Percentiles rank a stretch among this genome's conserved stretches.
These are phyloP conservation scores for Leptestheria dahalacensis DNA, from an alignment of 1,140 invertebrate species.

Conservation along the genomic window DNA sequence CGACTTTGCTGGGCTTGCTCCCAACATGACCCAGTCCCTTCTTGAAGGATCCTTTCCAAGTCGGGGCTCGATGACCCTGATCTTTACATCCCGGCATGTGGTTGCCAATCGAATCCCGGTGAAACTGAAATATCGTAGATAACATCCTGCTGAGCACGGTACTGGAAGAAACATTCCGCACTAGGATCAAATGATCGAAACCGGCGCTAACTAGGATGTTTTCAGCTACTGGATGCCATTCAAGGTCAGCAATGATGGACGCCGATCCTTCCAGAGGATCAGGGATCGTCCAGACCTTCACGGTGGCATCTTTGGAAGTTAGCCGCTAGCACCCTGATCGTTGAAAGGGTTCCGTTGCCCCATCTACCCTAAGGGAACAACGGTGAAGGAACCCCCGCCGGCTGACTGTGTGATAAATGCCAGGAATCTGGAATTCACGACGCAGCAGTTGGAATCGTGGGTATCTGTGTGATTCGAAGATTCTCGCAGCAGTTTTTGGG, in stretches of 20 bases:
- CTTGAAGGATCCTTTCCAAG: conserved; percentile 61
- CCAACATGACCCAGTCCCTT: conserved; percentile 71
- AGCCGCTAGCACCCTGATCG: conserved; percentile 88
- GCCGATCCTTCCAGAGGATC: conserved; percentile 61
- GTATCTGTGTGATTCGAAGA: conserved; percentile 78
- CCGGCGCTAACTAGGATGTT: conserved; percentile 73
- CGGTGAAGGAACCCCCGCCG: conserved; percentile 82
- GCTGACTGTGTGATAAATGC: conserved; percentile 68
- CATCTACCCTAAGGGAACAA: conserved; percentile 63
- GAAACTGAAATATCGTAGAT: conserved; percentile 84
- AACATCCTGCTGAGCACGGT: conserved; percentile 74
- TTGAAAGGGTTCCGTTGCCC: conserved; percentile 76
- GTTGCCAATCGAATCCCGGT: conserved; percentile 80
- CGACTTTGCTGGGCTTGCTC: conserved; percentile 75
- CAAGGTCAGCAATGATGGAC: conserved; percentile 68
- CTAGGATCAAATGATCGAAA: conserved; percentile 42
- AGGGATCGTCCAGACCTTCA: conserved; percentile 81
- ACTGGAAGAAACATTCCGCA: conserved; percentile 76
- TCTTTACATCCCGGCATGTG: conserved; percentile 82
- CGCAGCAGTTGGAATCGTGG: conserved; percentile 82
- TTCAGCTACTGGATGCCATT: conserved; percentile 89
- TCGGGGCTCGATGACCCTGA: conserved; percentile 76
- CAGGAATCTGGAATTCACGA: conserved; percentile 86
- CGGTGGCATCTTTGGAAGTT: conserved; percentile 82
- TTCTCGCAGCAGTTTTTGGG: conserved; percentile 82